phyloP scores from a whole-genome alignment of 2,888 invertebrate species.

The Dysmachus trigonus region DNA sequence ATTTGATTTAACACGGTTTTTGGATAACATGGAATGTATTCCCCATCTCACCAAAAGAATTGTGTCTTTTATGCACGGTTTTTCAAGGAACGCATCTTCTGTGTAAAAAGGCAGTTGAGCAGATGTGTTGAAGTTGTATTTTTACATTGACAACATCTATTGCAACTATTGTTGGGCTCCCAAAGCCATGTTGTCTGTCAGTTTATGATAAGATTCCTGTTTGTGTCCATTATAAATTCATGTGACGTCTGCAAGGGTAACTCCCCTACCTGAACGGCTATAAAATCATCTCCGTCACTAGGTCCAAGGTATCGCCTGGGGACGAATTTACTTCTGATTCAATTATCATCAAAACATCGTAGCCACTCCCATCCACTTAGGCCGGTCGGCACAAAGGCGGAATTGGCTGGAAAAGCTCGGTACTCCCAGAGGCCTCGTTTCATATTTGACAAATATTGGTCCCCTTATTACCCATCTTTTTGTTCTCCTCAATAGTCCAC shows the following conservation, averaged over 20 bases:
- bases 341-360: constrained; percentile 36
- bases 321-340: constrained; percentile 29
- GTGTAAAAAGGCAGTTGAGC: too few species aligned
- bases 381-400: neutral
- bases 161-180: neutral
- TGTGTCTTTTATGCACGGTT: too few species aligned
- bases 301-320: constrained; percentile 4
- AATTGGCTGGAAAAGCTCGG: neutral
- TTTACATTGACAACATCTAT: neutral
- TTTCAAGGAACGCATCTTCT: too few species aligned
- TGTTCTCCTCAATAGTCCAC: constrained; percentile 10
- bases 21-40: too few species aligned
- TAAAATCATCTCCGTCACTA: constrained; percentile 9
- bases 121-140: neutral
- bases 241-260: neutral
- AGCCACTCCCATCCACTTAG: constrained; percentile 8
- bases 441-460: constrained; percentile 31
- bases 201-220: neutral
- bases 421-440: constrained; percentile 20
- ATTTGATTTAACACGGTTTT: too few species aligned
- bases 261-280: neutral
- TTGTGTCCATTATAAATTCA: neutral
- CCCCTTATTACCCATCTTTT: constrained; percentile 26
- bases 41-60: too few species aligned
- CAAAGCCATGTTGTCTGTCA: neutral